These are phyloP conservation scores for Ophion ventricosus DNA, from an alignment of 2,888 invertebrate genomes.

Conservation along the genomic window DNA sequence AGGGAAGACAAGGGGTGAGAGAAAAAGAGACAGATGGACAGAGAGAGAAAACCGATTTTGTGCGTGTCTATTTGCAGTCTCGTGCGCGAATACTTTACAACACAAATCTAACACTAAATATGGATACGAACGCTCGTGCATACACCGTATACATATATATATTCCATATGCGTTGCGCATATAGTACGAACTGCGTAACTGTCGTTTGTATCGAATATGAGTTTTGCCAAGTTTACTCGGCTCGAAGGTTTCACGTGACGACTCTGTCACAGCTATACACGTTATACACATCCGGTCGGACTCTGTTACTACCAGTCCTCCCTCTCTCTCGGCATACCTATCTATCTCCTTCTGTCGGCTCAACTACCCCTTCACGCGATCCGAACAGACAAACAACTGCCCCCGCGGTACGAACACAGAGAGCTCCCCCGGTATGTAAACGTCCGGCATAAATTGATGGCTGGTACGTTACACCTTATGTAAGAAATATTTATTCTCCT, in stretches of 20 bases:
- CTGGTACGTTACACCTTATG: conserved; percentile 31
- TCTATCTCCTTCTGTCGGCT: conserved; percentile 37
- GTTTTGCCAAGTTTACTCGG: conserved; percentile 54
- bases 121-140: conserved; percentile 44
- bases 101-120: neutral
- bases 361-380: conserved; percentile 62
- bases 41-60: conserved; percentile 39
- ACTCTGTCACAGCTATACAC: conserved; percentile 28
- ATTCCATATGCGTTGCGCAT: neutral
- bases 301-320: neutral
- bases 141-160: conserved; percentile 20
- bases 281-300: conserved; percentile 3
- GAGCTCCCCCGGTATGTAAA: conserved; percentile 32
- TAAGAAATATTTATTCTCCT: conserved; percentile 41
- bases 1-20: conserved; percentile 15
- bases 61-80: conserved; percentile 57
- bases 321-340: conserved; percentile 30
- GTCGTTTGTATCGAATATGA: conserved; percentile 45
- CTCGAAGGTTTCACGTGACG: conserved; percentile 51
- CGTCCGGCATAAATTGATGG: conserved; percentile 48
- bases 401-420: conserved; percentile 14
- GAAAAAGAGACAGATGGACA: conserved; percentile 50
- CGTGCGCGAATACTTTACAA: conserved; percentile 17
- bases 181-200: neutral
- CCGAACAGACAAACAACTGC: conserved; percentile 47